A percentile compares a stretch with the other conserved stretches of the same genome.
These are phyloP conservation scores for Ctenicera cuprea DNA, from an alignment of 2,888 invertebrate species.

Conservation along the genomic window DNA sequence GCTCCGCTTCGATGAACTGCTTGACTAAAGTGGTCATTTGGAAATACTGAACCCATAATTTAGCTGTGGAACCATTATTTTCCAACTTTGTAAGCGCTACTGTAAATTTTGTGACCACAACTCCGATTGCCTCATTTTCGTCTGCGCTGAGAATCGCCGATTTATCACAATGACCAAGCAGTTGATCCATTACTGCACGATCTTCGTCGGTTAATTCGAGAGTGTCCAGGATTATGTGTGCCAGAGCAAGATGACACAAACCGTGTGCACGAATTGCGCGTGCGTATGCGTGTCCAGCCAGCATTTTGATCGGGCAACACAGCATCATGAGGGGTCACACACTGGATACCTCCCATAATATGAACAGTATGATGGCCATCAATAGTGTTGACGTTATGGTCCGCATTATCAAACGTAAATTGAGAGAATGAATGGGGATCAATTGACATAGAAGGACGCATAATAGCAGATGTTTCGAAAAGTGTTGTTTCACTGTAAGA, in stretches of 20 bases:
- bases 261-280: conserved; percentile 27
- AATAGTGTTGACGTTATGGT: conserved; percentile 5
- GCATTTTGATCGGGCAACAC: conserved; percentile 11
- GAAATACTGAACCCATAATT: conserved; percentile 61
- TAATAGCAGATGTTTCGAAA: not conserved
- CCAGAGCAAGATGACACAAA: conserved; percentile 28
- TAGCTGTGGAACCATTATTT: conserved; percentile 57
- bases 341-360: not conserved
- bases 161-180: conserved; percentile 47
- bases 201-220: conserved; percentile 43
- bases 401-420: not conserved
- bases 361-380: conserved; percentile 4
- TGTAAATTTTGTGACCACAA: conserved; percentile 70
- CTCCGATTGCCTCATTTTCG: conserved; percentile 44
- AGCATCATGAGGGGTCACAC: not conserved
- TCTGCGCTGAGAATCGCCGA: conserved; percentile 45
- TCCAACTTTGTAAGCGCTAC: conserved; percentile 73
- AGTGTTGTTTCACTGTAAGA: not conserved
- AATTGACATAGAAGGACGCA: not conserved
- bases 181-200: conserved; percentile 45
- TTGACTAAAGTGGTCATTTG: conserved; percentile 61
- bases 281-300: conserved; percentile 24
- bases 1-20: conserved; percentile 63
- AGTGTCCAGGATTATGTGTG: conserved; percentile 12
- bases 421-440: not conserved